Conservation (phyloP, 2,888 invertebrate genomes). For the Diadegma fenestrale region DNA sequence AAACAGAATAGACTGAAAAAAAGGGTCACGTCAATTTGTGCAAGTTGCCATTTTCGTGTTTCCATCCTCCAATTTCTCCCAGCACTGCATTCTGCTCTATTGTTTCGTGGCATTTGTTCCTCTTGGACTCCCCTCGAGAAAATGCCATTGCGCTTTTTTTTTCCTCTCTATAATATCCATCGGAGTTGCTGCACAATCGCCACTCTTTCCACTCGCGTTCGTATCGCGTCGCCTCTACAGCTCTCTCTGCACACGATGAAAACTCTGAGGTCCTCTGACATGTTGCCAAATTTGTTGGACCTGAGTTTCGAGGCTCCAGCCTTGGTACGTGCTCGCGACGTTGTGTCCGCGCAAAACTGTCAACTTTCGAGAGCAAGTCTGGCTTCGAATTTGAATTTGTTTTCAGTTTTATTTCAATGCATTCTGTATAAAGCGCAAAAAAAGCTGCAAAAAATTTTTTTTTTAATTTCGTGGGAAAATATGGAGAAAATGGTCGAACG, state of each 20-base stretch:
- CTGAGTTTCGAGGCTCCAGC: conserved; percentile 29
- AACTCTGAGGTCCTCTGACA: conserved; percentile 40
- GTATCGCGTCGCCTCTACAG: not conserved
- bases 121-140: not conserved
- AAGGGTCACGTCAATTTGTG: conserved; percentile 6
- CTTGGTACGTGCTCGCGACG: conserved; percentile 20
- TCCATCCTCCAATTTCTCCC: not conserved
- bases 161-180: not conserved
- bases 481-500: too few species aligned
- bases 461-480: too few species aligned
- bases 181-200: not conserved
- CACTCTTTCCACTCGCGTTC: not conserved
- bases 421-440: too few species aligned
- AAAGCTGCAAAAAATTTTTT: too few species aligned
- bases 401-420: not conserved
- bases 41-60: not conserved
- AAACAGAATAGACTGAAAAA: too few species aligned
- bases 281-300: conserved; percentile 55
- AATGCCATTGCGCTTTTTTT: not conserved
- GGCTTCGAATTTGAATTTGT: conserved; percentile 13
- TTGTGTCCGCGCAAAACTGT: conserved; percentile 16
- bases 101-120: not conserved
- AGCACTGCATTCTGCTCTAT: not conserved
- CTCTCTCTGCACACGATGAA: conserved; percentile 4
- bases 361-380: not conserved